Evolutionary conservation across 2,797 vertebrate species (phyloP).

Genomic region (Muscicapa comitata): DNA sequence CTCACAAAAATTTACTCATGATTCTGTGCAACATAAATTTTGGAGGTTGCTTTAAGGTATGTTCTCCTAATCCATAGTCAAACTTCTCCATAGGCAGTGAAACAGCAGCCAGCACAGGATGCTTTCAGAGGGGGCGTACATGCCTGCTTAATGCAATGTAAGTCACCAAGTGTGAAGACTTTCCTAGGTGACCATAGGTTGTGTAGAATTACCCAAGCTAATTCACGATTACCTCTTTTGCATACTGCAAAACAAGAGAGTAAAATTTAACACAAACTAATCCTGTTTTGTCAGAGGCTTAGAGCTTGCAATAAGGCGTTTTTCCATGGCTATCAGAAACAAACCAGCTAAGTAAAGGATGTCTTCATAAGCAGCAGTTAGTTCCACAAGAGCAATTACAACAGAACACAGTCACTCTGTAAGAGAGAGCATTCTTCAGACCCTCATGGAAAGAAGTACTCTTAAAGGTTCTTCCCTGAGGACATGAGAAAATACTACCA

Average conservation of each 20-base stretch:
- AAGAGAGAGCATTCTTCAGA: background rate
- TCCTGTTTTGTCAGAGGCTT: background rate
- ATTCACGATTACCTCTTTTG: background rate
- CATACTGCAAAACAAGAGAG: background rate
- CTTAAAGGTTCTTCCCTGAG: background rate
- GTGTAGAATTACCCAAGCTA: background rate
- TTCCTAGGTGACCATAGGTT: background rate
- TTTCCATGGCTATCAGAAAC: background rate
- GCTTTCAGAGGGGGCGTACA: background rate
- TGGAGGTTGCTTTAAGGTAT: background rate
- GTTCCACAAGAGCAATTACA: background rate
- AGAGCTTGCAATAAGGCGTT: background rate
- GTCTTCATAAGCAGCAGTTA: background rate
- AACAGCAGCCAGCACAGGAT: background rate
- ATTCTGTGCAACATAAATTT: background rate
- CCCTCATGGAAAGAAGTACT: background rate
- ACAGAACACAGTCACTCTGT: background rate
- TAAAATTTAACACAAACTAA: background rate
- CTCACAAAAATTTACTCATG: background rate
- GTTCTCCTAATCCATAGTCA: fast-evolving
- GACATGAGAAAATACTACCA: background rate
- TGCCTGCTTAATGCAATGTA: background rate
- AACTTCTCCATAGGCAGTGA: background rate
- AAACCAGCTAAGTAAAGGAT: background rate
- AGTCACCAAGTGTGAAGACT: background rate